Conservation (phyloP, 2,888 invertebrate genomes). For the Marronus borbonicus region DNA sequence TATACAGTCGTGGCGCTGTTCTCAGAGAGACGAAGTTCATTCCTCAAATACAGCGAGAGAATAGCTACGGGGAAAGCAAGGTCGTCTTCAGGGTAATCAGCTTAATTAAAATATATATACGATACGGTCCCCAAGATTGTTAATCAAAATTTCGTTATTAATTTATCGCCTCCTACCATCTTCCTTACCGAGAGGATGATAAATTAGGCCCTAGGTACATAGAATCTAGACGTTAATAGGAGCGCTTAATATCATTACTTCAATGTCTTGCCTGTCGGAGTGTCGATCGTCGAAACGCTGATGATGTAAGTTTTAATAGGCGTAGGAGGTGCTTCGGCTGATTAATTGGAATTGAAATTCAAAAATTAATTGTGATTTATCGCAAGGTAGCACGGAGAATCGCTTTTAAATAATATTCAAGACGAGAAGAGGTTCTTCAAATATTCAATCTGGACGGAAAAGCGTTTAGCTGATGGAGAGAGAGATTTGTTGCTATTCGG, state of each 20-base stretch:
- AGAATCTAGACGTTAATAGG: background rate
- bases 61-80: slow-evolving; percentile 79
- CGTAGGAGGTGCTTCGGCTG: background rate
- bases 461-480: too few relatives aligned
- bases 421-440: too few relatives aligned
- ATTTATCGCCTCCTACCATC: background rate
- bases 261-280: background rate
- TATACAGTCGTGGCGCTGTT: slow-evolving; percentile 88
- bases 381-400: too few relatives aligned
- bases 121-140: background rate
- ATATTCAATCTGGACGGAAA: too few relatives aligned
- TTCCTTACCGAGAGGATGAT: background rate
- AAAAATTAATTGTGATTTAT: too few relatives aligned
- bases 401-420: too few relatives aligned
- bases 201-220: background rate
- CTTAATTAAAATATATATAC: slow-evolving; percentile 5
- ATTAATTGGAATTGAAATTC: background rate
- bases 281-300: background rate
- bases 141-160: background rate
- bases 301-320: background rate
- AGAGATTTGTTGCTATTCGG: too few relatives aligned
- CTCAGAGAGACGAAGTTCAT: slow-evolving; percentile 82
- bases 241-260: background rate
- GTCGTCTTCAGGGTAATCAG: background rate
- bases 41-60: slow-evolving; percentile 88